Conservation (phyloP, 2,113 vertebrate species). For the Heteronetta atricapilla region DNA sequence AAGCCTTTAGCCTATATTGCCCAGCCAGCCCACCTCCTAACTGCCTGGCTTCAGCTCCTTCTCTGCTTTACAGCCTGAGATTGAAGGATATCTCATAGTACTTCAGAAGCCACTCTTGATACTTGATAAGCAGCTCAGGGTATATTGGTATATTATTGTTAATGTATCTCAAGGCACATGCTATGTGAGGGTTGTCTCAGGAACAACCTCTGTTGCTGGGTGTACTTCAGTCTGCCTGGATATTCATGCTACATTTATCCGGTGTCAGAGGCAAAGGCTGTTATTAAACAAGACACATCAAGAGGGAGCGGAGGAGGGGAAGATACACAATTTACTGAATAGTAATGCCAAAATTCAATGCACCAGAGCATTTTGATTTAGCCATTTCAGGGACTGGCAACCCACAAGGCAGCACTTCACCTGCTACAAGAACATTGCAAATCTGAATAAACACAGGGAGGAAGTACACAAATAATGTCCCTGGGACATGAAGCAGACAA, state of each 20-base stretch:
- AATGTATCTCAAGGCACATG: not conserved
- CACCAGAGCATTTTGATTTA: conserved; percentile 52
- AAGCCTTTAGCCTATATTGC: not conserved
- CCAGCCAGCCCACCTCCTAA: not conserved
- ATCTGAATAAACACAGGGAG: conserved; percentile 8
- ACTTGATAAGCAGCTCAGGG: not conserved
- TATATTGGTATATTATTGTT: not conserved
- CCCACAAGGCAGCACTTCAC: conserved; percentile 48
- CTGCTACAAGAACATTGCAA: conserved; percentile 2
- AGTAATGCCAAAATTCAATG: conserved; percentile 33
- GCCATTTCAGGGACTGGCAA: conserved; percentile 10
- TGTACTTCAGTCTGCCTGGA: not conserved
- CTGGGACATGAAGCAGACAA: not conserved
- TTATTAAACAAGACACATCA: not conserved
- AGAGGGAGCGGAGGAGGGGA: conserved; percentile 2
- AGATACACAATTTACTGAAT: conserved; percentile 15
- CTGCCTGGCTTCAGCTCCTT: not conserved
- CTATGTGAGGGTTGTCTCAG: not conserved
- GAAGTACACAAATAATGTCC: not conserved
- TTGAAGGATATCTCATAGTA: not conserved
- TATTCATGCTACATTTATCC: not conserved
- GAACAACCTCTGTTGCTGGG: not conserved
- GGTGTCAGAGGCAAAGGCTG: not conserved
- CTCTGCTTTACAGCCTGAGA: not conserved
- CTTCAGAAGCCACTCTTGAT: conserved; percentile 7